Evolutionary conservation across 2,888 invertebrate genomes (phyloP).

Genomic region (Phortica magna): DNA sequence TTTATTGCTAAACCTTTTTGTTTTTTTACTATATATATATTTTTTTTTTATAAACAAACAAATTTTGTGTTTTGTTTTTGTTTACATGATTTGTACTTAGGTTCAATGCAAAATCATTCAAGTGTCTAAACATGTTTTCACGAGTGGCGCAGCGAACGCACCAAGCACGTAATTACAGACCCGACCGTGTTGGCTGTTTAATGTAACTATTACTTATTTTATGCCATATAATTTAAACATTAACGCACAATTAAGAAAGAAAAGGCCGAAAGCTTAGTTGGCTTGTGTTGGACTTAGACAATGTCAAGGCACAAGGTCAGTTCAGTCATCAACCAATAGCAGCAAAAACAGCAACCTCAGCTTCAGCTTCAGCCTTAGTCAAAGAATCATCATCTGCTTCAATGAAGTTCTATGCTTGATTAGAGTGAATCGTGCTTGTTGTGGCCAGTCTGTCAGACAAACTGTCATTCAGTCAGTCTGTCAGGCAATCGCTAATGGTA

Average conservation of each 20-base stretch:
- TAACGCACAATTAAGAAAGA: neutral
- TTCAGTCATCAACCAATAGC: constrained; percentile 44
- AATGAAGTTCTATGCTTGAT: constrained; percentile 33
- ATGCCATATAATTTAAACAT: constrained; percentile 15
- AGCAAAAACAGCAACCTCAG: neutral
- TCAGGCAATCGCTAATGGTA: constrained; percentile 39
- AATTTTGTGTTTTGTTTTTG: neutral
- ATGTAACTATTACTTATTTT: constrained; percentile 7
- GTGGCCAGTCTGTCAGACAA: neutral
- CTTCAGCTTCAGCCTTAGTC: neutral
- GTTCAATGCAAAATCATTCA: constrained; percentile 21
- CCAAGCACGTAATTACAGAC: neutral
- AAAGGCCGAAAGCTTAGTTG: neutral
- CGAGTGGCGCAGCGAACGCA: neutral
- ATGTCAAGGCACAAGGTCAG: constrained; percentile 49
- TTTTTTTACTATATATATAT: constrained; percentile 23
- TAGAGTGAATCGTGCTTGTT: constrained; percentile 3
- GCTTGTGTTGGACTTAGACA: constrained; percentile 34
- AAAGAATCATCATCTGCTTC: neutral
- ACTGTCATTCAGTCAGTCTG: neutral
- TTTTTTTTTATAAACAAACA: neutral
- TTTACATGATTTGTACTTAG: neutral
- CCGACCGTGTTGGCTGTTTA: neutral
- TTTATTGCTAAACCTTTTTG: constrained; percentile 10
- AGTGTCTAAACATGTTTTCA: constrained; percentile 15